Evolutionary conservation across 2,797 vertebrate genomes (phyloP).

Genomic region (Fistularia commersonii): DNA sequence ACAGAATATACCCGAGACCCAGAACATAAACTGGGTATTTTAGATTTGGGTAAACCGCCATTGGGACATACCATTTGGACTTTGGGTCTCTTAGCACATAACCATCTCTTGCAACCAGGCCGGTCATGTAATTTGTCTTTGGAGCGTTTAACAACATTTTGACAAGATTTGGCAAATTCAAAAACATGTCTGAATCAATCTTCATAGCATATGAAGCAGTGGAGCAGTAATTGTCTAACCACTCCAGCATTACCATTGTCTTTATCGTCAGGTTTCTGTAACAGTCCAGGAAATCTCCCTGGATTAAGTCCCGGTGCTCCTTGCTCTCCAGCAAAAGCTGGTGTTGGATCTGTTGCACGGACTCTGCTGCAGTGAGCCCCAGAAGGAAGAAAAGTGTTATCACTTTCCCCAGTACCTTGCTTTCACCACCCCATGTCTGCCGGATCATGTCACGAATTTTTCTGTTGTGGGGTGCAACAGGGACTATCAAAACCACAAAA

Average conservation of each 20-base stretch:
- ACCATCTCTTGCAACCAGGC: neutral
- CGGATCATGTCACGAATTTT: slow-evolving; percentile 37
- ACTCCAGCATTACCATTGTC: slow-evolving; percentile 72
- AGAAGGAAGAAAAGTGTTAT: slow-evolving; percentile 70
- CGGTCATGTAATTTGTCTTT: slow-evolving; percentile 47
- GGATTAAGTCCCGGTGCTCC: slow-evolving; percentile 60
- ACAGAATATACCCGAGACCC: slow-evolving; percentile 72
- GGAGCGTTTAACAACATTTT: slow-evolving; percentile 13
- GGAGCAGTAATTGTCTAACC: slow-evolving; percentile 60
- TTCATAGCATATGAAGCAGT: slow-evolving; percentile 63
- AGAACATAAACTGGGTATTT: slow-evolving; percentile 59
- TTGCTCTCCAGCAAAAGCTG: slow-evolving; percentile 51
- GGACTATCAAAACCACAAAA: slow-evolving; percentile 71
- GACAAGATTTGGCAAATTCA: slow-evolving; percentile 59
- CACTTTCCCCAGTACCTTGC: slow-evolving; percentile 17
- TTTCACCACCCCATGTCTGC: slow-evolving; percentile 72
- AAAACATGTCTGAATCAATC: slow-evolving; percentile 71
- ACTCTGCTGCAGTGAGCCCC: slow-evolving; percentile 26
- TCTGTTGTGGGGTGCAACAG: slow-evolving; percentile 23
- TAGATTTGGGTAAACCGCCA: slow-evolving; percentile 3
- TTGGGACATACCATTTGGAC: slow-evolving; percentile 64
- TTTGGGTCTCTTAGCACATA: slow-evolving; percentile 1
- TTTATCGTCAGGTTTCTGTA: slow-evolving; percentile 78
- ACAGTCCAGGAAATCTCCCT: slow-evolving; percentile 69
- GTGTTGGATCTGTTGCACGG: slow-evolving; percentile 9